A percentile compares a stretch with the other conserved stretches of the same genome.
Evolutionary conservation across 2,797 vertebrate species (phyloP).

Genomic region (Lagodon rhomboides): DNA sequence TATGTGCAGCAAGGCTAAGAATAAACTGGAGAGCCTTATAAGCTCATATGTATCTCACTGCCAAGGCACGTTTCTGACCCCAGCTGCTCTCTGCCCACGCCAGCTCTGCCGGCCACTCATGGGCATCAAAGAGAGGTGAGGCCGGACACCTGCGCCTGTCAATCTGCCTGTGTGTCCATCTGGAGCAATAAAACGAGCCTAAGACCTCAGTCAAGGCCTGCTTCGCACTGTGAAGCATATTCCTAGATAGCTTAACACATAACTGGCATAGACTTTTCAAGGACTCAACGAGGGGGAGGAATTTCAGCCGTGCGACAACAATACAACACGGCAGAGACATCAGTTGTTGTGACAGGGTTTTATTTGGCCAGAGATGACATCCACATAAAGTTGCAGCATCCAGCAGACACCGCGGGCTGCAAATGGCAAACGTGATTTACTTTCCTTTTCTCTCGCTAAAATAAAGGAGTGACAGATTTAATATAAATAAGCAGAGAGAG

Average conservation of each 20-base stretch:
- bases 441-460: conserved; percentile 64
- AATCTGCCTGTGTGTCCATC: conserved; percentile 41
- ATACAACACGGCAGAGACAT: conserved; percentile 51
- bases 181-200: conserved; percentile 32
- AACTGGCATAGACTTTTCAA: conserved; percentile 35
- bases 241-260: conserved; percentile 39
- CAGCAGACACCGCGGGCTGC: conserved; percentile 58
- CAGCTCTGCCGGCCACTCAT: conserved; percentile 58
- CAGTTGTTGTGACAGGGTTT: conserved; percentile 60
- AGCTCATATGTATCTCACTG: conserved; percentile 36
- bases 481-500: conserved; percentile 74
- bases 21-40: conserved; percentile 52
- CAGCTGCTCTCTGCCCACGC: conserved; percentile 62
- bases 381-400: conserved; percentile 55
- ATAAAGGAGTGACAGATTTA: conserved; percentile 79
- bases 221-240: conserved; percentile 29
- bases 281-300: conserved; percentile 39
- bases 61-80: conserved; percentile 63
- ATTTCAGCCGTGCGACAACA: conserved; percentile 44
- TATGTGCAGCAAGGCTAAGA: conserved; percentile 51
- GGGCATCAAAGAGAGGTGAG: conserved; percentile 67
- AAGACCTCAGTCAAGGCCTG: conserved; percentile 22
- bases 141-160: conserved; percentile 68
- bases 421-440: conserved; percentile 68
- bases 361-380: conserved; percentile 66